Percentiles rank a stretch among this genome's conserved stretches.
These are phyloP conservation scores for Paguma larvata DNA, from an alignment of 2,797 vertebrate species.

Conservation along the genomic window DNA sequence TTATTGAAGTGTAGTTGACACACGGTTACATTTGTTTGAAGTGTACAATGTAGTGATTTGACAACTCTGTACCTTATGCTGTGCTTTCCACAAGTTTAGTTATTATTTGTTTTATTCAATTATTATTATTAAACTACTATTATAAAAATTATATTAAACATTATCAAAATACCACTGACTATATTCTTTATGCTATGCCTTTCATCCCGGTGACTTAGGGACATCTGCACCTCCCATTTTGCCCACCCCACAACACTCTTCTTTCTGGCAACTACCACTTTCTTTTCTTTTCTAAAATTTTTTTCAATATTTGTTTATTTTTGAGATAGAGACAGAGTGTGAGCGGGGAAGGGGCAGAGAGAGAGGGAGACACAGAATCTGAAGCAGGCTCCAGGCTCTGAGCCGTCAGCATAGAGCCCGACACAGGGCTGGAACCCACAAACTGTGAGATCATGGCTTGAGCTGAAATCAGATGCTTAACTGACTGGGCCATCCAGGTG, in stretches of 20 bases:
- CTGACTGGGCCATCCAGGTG: too few relatives aligned
- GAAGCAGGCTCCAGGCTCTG: too few relatives aligned
- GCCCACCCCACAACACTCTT: neutral
- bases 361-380: too few relatives aligned
- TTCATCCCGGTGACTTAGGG: neutral
- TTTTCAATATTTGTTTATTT: too few relatives aligned
- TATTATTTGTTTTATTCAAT: neutral
- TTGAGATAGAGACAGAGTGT: too few relatives aligned
- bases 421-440: accelerated
- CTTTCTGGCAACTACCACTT: neutral
- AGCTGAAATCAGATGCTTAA: too few relatives aligned
- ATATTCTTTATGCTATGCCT: neutral
- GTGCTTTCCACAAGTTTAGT: neutral
- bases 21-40: neutral
- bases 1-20: neutral
- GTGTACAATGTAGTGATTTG: neutral
- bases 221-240: neutral
- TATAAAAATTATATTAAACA: neutral
- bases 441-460: too few relatives aligned
- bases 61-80: neutral
- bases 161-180: neutral
- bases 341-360: too few relatives aligned
- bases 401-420: too few relatives aligned
- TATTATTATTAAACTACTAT: neutral
- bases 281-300: neutral